phyloP scores from a whole-genome alignment of 2,888 invertebrate species.

The Carabus problematicus region DNA sequence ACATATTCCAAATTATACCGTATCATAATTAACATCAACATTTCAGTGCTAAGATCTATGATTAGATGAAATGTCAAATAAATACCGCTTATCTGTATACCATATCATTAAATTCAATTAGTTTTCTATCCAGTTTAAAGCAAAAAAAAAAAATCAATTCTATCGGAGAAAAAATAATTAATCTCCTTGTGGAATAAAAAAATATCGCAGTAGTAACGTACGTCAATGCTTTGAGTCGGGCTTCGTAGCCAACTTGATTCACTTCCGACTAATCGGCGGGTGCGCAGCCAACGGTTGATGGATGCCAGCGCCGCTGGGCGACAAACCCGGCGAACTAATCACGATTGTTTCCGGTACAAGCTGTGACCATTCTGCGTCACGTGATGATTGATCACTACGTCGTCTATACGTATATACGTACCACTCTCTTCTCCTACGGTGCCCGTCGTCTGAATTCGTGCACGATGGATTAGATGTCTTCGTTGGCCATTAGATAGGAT shows the following conservation, averaged over 20 bases:
- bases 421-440: not conserved
- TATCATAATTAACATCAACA: too few relatives aligned
- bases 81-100: too few relatives aligned
- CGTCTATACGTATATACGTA: not conserved
- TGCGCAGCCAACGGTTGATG: conserved; percentile 5
- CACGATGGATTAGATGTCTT: conserved; percentile 34
- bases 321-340: not conserved
- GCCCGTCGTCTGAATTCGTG: not conserved
- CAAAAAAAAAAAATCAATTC: too few relatives aligned
- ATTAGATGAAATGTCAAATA: too few relatives aligned
- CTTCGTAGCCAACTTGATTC: conserved; percentile 2
- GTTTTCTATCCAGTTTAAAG: too few relatives aligned
- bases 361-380: conserved; percentile 19
- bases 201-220: too few relatives aligned
- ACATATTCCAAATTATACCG: too few relatives aligned
- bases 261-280: conserved; percentile 7
- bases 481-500: conserved; percentile 28
- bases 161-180: too few relatives aligned
- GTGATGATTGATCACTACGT: conserved; percentile 31
- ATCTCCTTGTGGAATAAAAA: too few relatives aligned
- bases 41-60: too few relatives aligned
- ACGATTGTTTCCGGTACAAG: conserved; percentile 2
- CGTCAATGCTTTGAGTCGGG: not conserved
- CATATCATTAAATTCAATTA: too few relatives aligned
- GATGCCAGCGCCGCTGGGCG: not conserved